Conservation (phyloP, 2,113 vertebrate species). For the Salminus brasiliensis region DNA sequence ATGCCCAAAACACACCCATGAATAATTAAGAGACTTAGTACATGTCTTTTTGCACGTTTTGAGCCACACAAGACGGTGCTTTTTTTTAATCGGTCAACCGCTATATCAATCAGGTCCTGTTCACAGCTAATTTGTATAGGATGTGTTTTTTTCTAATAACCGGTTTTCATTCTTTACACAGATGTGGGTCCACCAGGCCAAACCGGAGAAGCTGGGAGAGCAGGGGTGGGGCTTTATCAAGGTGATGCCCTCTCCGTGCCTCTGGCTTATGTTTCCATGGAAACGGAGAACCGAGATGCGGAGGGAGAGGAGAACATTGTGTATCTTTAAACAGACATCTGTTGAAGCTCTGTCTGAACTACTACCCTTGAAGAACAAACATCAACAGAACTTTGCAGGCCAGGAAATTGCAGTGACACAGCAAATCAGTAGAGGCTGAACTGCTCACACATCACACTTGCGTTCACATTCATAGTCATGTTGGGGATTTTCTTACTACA, state of each 20-base stretch:
- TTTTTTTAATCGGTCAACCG: no score
- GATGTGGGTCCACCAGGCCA: slow-evolving; percentile 68
- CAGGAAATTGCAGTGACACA: slow-evolving; percentile 16
- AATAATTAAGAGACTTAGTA: no score
- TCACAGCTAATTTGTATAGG: no score
- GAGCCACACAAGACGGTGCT: no score
- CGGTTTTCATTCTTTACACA: slow-evolving; percentile 54
- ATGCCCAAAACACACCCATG: no score
- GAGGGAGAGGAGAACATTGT: slow-evolving; percentile 87
- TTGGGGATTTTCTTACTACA: background rate
- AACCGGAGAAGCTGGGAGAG: slow-evolving; percentile 58
- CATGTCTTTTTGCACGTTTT: no score
- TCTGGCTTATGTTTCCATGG: slow-evolving; percentile 65
- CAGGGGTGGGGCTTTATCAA: slow-evolving; percentile 54
- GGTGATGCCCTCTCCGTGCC: slow-evolving; percentile 63
- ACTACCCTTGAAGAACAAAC: slow-evolving; percentile 2
- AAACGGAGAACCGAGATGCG: slow-evolving; percentile 71
- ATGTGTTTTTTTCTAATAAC: no score
- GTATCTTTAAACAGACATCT: slow-evolving; percentile 82
- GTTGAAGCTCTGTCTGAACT: background rate
- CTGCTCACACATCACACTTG: background rate
- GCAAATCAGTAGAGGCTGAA: background rate
- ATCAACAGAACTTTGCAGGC: background rate
- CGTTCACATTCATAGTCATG: no score
- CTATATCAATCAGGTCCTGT: no score